phyloP scores from a whole-genome alignment of 1,140 invertebrate genomes.

The Bombus waltoni region DNA sequence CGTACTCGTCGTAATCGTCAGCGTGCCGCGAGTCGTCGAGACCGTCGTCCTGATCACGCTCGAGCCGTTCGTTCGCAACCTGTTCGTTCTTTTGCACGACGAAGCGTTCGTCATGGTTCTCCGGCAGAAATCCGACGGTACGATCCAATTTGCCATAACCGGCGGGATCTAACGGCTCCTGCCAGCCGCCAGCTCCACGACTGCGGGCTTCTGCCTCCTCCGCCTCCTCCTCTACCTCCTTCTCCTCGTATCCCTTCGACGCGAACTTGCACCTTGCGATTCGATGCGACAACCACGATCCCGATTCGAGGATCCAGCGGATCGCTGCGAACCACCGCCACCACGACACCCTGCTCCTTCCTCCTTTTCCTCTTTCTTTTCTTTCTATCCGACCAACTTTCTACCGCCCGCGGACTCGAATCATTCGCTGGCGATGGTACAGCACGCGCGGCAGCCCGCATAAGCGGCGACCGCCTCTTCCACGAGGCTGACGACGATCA shows the following conservation, averaged over 20 bases:
- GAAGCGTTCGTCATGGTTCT: conserved; percentile 57
- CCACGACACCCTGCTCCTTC: conserved; percentile 24
- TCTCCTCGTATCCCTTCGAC: conserved; percentile 31
- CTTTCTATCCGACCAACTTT: conserved; percentile 35
- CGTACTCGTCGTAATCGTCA: conserved; percentile 29
- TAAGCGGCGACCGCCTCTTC: conserved; percentile 67
- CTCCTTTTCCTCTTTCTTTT: conserved; percentile 15
- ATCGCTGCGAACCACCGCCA: conserved; percentile 1
- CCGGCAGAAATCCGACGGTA: conserved; percentile 19
- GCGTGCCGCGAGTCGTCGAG: conserved; percentile 30
- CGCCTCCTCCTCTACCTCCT: conserved; percentile 13
- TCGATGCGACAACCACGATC: conserved; percentile 16
- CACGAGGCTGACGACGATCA: conserved; percentile 69
- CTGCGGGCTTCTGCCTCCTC: conserved; percentile 39
- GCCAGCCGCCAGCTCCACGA: conserved; percentile 66
- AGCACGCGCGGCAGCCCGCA: conserved; percentile 64
- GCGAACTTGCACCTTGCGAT: conserved; percentile 22
- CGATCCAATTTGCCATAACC: conserved; percentile 51
- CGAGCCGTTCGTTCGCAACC: conserved; percentile 46
- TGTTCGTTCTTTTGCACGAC: conserved; percentile 16
- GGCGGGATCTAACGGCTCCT: conserved; percentile 62
- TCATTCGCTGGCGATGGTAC: conserved; percentile 60
- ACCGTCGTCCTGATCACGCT: conserved; percentile 36
- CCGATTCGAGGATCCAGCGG: conserved; percentile 16
- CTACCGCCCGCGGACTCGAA: conserved; percentile 41